These are phyloP conservation scores for Cataglyphis livida DNA, from an alignment of 2,888 invertebrate genomes.

Conservation along the genomic window DNA sequence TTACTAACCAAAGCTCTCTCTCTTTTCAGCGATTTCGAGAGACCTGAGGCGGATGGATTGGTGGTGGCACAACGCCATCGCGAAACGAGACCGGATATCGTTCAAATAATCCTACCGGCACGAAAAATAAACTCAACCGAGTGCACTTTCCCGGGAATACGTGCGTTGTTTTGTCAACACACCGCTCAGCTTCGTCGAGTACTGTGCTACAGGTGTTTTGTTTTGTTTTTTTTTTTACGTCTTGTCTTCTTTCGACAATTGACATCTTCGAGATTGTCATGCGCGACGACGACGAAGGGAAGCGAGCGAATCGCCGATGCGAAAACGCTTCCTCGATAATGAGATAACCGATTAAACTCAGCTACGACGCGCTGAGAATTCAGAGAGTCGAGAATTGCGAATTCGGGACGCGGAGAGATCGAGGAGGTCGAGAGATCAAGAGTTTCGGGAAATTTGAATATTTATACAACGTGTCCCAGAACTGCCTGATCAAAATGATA, in stretches of 20 bases:
- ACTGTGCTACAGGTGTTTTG: constrained; percentile 16
- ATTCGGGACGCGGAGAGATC: not conserved
- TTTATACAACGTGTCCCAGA: not conserved
- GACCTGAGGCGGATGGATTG: not conserved
- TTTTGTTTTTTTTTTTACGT: not conserved
- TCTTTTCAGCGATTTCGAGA: not conserved
- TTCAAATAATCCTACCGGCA: not conserved
- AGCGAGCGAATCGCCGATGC: not conserved
- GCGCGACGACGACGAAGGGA: not conserved
- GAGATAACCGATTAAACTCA: constrained; percentile 1
- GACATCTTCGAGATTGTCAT: not conserved
- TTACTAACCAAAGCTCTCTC: not conserved
- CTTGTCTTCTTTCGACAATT: not conserved
- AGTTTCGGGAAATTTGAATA: not conserved
- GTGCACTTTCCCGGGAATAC: constrained; percentile 7
- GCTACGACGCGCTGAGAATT: not conserved
- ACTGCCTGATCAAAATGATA: not conserved
- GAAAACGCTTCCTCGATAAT: not conserved
- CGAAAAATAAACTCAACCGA: constrained; percentile 18
- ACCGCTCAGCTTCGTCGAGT: not conserved
- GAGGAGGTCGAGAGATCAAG: not conserved
- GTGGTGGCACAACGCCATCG: not conserved
- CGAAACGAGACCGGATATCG: not conserved
- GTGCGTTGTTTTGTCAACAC: constrained; percentile 18
- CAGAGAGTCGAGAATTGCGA: not conserved